Base-by-base conservation (phyloP, 1,140 invertebrate genomes). In the Lepidurus couesii region DNA sequence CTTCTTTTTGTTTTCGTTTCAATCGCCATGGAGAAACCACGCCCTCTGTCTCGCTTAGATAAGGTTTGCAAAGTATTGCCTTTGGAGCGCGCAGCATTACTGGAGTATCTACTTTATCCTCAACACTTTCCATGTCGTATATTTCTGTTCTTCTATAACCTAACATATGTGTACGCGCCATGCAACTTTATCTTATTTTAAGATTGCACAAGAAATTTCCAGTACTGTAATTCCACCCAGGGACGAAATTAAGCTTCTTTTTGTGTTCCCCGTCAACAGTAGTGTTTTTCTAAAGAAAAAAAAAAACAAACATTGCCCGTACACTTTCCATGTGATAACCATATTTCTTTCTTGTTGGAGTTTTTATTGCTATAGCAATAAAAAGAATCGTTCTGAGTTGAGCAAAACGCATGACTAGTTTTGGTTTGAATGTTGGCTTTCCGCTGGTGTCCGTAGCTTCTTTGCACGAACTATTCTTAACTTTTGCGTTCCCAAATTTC, bases 301-400 rank as follows among this genome's bases (percentile, higher is more conserved):
- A 24, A 24, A 24, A 0, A 34, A 4, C 34, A 34, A 34, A 34
- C n/a, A 65, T 65, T 65, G 16, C 16, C 13, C 53, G 47, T 65
- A 65, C 53, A 65, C n/a, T 65, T 65, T 65, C 53, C n/a, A 65
- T 65, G 53, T 65, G 53, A 65, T 65, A 65, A 65, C 16, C 21
- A 21, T 65, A 65, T 13, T 65, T 65, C 53, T 65, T 65, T 65
- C 53, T 65, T 21, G 16, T 13, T 65, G 53, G 53, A 65, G 1
- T 16, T 65, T 65, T 65, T 65, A 65, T 65, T 65, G 53, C 53
- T 65, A 65, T n/a, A 65, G 53, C 53, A 65, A 65, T 65, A 65
- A 65, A 65, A 34, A 34, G 34, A 26, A 65, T 21, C 53, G 53
- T 21, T 65, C 16, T 65, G 16, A 21, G 53, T 65, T 65, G 53